These are phyloP conservation scores for Clavelina lepadiformis DNA, from an alignment of 23 tunicate species.

Conservation along the genomic window DNA sequence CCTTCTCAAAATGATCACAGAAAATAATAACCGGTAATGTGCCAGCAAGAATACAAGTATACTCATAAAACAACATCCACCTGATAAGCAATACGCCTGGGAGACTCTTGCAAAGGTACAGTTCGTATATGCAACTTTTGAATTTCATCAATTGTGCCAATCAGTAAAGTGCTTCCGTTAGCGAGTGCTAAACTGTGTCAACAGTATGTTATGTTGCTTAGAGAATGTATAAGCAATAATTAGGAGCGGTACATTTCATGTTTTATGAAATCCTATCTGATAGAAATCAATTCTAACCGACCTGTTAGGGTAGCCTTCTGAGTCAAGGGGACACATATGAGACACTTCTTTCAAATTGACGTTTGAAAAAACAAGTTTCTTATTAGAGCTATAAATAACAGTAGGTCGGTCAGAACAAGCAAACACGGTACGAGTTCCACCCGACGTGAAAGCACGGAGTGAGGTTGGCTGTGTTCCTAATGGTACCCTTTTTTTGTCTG, in stretches of 20 bases:
- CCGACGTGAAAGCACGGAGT: constrained; percentile 65
- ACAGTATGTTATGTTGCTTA: background rate
- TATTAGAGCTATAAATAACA: constrained; percentile 93
- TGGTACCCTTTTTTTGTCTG: constrained; percentile 84
- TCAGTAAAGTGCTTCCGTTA: constrained; percentile 75
- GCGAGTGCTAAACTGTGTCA: constrained; percentile 91
- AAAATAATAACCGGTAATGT: no score
- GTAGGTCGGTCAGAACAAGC: constrained; percentile 98
- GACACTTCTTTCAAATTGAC: constrained; percentile 92
- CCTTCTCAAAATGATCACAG: background rate
- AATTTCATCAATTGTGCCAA: constrained; percentile 97
- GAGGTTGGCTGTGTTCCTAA: constrained; percentile 92
- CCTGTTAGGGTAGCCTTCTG: constrained; percentile 97
- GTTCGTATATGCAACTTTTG: constrained; percentile 97
- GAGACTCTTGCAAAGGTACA: constrained; percentile 85
- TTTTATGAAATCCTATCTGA: background rate
- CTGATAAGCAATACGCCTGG: constrained; percentile 89
- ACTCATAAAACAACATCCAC: no score
- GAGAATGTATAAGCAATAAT: background rate
- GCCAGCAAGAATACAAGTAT: no score
- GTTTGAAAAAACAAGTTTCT: constrained; percentile 86
- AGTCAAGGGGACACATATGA: constrained; percentile 98
- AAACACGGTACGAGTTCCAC: constrained; percentile 76
- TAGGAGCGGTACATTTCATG: background rate
- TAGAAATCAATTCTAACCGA: background rate